Percentiles rank a stretch among this genome's conserved stretches.
phyloP scores from a whole-genome alignment of 2,888 invertebrate species.

The Hirtodrosophila alboralis region DNA sequence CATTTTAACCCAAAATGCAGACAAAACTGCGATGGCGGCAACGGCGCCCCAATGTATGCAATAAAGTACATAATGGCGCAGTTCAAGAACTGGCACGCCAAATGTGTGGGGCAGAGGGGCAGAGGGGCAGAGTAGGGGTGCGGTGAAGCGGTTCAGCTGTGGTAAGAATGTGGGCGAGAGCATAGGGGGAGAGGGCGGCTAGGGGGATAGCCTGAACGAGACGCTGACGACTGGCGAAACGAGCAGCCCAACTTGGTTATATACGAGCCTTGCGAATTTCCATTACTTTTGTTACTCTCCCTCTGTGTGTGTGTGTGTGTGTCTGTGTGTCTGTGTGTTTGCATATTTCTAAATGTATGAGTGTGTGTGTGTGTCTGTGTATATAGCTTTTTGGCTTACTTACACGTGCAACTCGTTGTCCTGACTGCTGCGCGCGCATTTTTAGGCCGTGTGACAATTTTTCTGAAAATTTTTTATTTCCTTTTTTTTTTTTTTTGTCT shows the following conservation, averaged over 20 bases:
- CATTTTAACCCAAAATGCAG: conserved; percentile 75
- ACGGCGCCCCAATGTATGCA: conserved; percentile 74
- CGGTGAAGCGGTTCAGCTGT: neutral
- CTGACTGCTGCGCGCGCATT: conserved; percentile 73
- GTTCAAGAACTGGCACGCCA: conserved; percentile 72
- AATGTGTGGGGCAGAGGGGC: conserved; percentile 3
- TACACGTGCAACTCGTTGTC: conserved; percentile 61
- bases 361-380: conserved; percentile 16
- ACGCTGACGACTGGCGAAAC: conserved; percentile 48
- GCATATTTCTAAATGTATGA: conserved; percentile 2
- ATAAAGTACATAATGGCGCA: conserved; percentile 79
- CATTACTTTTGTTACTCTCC: conserved; percentile 66
- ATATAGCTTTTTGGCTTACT: conserved; percentile 62
- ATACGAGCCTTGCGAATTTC: conserved; percentile 56
- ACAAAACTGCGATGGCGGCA: conserved; percentile 55
- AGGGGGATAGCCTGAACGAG: conserved; percentile 32
- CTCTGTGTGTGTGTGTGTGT: conserved; percentile 11
- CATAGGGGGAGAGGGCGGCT: conserved; percentile 10
- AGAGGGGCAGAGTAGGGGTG: neutral
- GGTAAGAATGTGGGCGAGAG: conserved; percentile 1
- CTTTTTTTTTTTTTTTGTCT: conserved; percentile 35
- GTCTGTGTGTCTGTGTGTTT: conserved; percentile 3
- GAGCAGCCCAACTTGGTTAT: conserved; percentile 50
- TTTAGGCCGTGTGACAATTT: conserved; percentile 72
- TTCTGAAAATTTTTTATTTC: conserved; percentile 26